Conservation (phyloP, 2,888 invertebrate species). For the Protophormia terraenovae region DNA sequence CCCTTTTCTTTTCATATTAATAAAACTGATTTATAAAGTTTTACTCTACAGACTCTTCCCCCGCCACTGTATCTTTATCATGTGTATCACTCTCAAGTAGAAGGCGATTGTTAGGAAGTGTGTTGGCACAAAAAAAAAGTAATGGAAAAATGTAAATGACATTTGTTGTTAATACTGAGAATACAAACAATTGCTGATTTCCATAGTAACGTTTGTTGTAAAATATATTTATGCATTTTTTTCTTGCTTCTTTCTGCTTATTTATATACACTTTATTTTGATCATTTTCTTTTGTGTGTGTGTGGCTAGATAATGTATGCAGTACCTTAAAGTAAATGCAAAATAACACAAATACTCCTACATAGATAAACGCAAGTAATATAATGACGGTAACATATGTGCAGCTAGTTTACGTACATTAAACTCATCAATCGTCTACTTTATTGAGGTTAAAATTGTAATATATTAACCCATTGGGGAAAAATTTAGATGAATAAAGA, state of each 20-base stretch:
- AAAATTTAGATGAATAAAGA: neutral
- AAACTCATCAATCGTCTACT: conserved; percentile 57
- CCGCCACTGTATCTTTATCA: no score
- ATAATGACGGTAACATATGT: conserved; percentile 37
- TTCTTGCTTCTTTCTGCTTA: neutral
- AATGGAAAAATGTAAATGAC: conserved; percentile 29
- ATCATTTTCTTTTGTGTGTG: conserved; percentile 11
- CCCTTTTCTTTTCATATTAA: neutral
- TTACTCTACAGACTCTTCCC: neutral
- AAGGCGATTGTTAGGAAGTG: conserved; percentile 1
- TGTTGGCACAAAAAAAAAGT: neutral
- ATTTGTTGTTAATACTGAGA: conserved; percentile 15
- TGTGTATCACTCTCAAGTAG: neutral
- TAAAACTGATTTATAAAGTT: conserved; percentile 33
- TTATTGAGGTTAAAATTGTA: conserved; percentile 32
- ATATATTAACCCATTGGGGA: conserved; percentile 16
- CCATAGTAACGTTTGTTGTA: conserved; percentile 11
- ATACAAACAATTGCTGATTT: conserved; percentile 47
- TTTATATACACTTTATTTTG: neutral
- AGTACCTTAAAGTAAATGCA: neutral
- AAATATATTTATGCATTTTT: neutral
- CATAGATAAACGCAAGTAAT: neutral
- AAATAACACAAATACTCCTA: neutral
- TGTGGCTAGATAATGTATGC: neutral
- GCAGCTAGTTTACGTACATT: conserved; percentile 42